phyloP scores from a whole-genome alignment of 2,888 invertebrate genomes.

The Stictocephala bisonia region DNA sequence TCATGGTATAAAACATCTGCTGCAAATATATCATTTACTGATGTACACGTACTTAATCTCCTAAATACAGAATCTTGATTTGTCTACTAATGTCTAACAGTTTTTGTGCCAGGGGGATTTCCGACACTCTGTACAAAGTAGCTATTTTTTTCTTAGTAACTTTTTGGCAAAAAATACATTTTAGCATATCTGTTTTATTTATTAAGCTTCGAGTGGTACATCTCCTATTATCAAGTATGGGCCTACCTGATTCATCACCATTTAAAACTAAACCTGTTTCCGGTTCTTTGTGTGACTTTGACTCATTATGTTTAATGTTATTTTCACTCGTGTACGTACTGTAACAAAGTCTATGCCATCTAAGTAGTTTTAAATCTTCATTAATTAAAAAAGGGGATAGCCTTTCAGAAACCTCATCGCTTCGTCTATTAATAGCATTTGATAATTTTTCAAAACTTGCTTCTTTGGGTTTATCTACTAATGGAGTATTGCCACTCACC shows the following conservation, averaged over 20 bases:
- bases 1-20: conserved; percentile 30
- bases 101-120: conserved; percentile 1
- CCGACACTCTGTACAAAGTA: conserved; percentile 1
- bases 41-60: conserved; percentile 23
- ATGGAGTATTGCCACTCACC: background rate
- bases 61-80: conserved; percentile 21
- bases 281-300: background rate
- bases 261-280: background rate
- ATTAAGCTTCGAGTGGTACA: background rate
- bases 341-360: conserved; percentile 27
- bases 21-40: conserved; percentile 25
- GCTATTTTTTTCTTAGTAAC: conserved; percentile 1
- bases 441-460: conserved; percentile 4
- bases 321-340: conserved; percentile 14
- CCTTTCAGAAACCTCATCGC: conserved; percentile 5
- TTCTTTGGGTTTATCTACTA: conserved; percentile 6
- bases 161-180: conserved; percentile 32
- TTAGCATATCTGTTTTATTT: conserved; percentile 2
- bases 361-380: conserved; percentile 1
- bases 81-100: background rate
- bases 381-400: background rate
- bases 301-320: background rate
- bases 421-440: conserved; percentile 9
- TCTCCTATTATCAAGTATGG: background rate
- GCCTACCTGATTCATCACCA: background rate